Percentiles rank a stretch among this genome's conserved stretches.
These are phyloP conservation scores for Acanthaster planci DNA, from an alignment of 35 echinoderm and acorn worm species.

Conservation along the genomic window DNA sequence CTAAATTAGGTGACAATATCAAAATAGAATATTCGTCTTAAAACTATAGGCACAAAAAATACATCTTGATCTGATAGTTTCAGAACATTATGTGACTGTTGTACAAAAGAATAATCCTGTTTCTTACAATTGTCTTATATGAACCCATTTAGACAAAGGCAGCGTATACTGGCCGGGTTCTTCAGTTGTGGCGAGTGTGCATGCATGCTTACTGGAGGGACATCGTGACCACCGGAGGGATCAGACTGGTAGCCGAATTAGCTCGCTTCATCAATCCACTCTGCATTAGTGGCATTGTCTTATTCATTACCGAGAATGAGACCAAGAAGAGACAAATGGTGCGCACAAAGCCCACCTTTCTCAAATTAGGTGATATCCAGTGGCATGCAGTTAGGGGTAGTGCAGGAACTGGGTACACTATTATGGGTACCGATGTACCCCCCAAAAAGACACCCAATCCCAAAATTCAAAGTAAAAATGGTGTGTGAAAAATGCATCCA, in stretches of 20 bases:
- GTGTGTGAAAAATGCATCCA: too few species aligned
- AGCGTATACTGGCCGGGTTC: background rate
- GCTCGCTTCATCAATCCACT: slow-evolving; percentile 36
- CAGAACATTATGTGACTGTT: background rate
- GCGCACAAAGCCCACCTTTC: background rate
- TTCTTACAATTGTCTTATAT: background rate
- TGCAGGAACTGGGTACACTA: too few species aligned
- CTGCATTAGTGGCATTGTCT: slow-evolving; percentile 42
- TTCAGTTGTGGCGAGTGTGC: slow-evolving; percentile 14
- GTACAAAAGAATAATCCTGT: background rate
- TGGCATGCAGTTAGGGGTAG: too few species aligned
- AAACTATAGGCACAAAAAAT: background rate
- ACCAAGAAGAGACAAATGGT: slow-evolving; percentile 1
- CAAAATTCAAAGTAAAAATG: too few species aligned
- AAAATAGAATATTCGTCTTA: background rate
- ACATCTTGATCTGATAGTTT: background rate
- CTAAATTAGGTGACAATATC: too few species aligned
- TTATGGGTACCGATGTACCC: too few species aligned
- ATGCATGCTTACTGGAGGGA: slow-evolving; percentile 15
- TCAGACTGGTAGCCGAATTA: slow-evolving; percentile 34
- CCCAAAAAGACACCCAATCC: too few species aligned
- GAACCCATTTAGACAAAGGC: slow-evolving; percentile 27
- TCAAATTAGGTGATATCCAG: too few species aligned
- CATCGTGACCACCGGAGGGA: slow-evolving; percentile 14
- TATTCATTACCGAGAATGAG: slow-evolving; percentile 30